phyloP scores from a whole-genome alignment of 1,140 invertebrate species.

The Achatina immaculata region DNA sequence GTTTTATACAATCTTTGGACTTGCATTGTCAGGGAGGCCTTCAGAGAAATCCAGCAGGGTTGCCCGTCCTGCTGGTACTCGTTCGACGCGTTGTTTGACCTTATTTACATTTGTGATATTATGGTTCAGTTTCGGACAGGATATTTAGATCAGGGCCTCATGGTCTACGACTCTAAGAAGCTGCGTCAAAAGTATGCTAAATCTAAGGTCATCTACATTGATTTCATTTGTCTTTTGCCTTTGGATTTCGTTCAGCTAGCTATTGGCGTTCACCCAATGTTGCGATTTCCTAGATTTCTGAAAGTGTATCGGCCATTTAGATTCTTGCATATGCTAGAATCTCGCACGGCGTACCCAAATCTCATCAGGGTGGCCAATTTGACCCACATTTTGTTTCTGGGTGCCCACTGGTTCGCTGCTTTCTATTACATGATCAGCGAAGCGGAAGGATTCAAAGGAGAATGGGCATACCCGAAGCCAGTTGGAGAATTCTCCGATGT shows the following conservation, averaged over 20 bases:
- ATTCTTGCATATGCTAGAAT: conserved; percentile 97
- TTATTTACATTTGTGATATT: conserved; percentile 89
- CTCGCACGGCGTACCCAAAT: conserved; percentile 93
- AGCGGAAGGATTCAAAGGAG: conserved; percentile 89
- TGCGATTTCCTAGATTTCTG: conserved; percentile 73
- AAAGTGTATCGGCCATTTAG: conserved; percentile 90
- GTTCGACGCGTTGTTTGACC: conserved; percentile 86
- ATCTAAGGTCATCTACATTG: conserved; percentile 88
- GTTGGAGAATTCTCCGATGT: conserved; percentile 83
- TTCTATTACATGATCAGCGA: conserved; percentile 96
- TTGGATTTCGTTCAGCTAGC: conserved; percentile 84
- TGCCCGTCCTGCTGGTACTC: conserved; percentile 81
- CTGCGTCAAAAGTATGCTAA: conserved; percentile 89
- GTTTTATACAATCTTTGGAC: conserved; percentile 97
- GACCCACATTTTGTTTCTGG: conserved; percentile 92
- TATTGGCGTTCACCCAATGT: conserved; percentile 66
- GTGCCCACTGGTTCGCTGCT: conserved; percentile 97
- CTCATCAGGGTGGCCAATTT: conserved; percentile 95
- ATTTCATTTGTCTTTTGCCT: conserved; percentile 85
- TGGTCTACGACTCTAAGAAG: conserved; percentile 92
- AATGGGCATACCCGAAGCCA: conserved; percentile 89
- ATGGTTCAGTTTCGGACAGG: conserved; percentile 92
- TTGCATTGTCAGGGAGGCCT: conserved; percentile 92
- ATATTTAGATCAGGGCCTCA: conserved; percentile 94
- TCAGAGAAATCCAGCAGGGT: conserved; percentile 84